phyloP scores from a whole-genome alignment of 2,888 invertebrate genomes.

The Rotaria macrura region DNA sequence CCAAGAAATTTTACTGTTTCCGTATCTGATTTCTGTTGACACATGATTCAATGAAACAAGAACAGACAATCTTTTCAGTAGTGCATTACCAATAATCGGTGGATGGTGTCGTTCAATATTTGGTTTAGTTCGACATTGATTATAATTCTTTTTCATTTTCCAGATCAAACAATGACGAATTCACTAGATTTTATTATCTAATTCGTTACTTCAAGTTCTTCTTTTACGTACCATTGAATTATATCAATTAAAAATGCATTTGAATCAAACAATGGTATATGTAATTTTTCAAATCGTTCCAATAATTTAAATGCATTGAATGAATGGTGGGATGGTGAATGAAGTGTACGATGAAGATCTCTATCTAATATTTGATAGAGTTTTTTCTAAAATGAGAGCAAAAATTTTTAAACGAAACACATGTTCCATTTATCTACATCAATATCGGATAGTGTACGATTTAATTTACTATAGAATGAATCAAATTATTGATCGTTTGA shows the following conservation, averaged over 20 bases:
- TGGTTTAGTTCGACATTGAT: conserved; percentile 6
- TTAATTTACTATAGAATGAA: background rate
- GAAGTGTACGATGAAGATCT: conserved; percentile 14
- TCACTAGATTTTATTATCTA: background rate
- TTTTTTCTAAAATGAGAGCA: background rate
- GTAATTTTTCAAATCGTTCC: background rate
- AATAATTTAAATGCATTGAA: background rate
- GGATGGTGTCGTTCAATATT: background rate
- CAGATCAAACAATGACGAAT: background rate
- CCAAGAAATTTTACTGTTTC: no score
- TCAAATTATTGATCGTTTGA: background rate
- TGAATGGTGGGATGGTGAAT: background rate
- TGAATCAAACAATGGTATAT: background rate
- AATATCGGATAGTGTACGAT: background rate
- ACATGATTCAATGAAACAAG: no score
- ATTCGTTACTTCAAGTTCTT: background rate
- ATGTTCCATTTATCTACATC: background rate
- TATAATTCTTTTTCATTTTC: background rate
- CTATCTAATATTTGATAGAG: background rate
- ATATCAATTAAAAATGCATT: background rate
- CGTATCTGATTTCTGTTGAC: no score
- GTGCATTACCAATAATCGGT: background rate
- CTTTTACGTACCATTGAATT: background rate
- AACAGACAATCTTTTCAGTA: background rate
- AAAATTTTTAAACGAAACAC: background rate